Evolutionary conservation across 2,888 invertebrate genomes (phyloP), one percentile per base, ranked within the genome.

Genomic region (Amphipoea oculea): DNA sequence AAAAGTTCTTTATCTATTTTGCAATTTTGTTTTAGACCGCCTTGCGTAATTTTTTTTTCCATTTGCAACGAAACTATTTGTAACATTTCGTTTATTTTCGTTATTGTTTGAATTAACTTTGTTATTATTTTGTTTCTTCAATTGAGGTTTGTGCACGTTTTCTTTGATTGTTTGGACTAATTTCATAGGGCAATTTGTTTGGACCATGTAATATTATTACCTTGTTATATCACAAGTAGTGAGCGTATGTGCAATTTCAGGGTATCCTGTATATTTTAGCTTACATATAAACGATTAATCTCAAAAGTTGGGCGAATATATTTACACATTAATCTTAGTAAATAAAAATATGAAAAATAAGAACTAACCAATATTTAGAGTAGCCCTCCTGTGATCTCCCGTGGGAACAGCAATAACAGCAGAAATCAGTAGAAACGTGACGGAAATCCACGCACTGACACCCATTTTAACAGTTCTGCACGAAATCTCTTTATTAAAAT

Each of bases 381-480:
- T 86, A 89, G 94, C 88, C 90, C 91, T 91, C 88, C 93, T 93
- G 68, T 92, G 86, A 76, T 94, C 92, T 87, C 95, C 95, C 86
- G 95, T 89, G 76, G 96, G 96, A 89, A 94, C 93, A 89, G 96
- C 96, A 83, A 92, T 89, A 73, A 93, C 94, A 79, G 93, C 93
- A 88, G 96, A 94, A 92, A 96, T 90, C 90, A 96, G 91, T 66
- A 96, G 93, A 92, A 96, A 93, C 89, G 94, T 89, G 89, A 94
- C 90, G 89, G 91, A 88, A 94, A 95, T 95, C 95, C 95, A 94
- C 90, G 93, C 96, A 96, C 96, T 94, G 91, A 92, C 96, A 96
- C 96, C 95, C 96, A 97, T 96, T 92, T 94, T 89, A 81, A 87
- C 83, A 82, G 90, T 89, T 90, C 85, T 88, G 89, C 92, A 93